A percentile compares a stretch with the other conserved stretches of the same genome.
Evolutionary conservation across 1,140 invertebrate genomes (phyloP).

Genomic region (Drosophila insularis): DNA sequence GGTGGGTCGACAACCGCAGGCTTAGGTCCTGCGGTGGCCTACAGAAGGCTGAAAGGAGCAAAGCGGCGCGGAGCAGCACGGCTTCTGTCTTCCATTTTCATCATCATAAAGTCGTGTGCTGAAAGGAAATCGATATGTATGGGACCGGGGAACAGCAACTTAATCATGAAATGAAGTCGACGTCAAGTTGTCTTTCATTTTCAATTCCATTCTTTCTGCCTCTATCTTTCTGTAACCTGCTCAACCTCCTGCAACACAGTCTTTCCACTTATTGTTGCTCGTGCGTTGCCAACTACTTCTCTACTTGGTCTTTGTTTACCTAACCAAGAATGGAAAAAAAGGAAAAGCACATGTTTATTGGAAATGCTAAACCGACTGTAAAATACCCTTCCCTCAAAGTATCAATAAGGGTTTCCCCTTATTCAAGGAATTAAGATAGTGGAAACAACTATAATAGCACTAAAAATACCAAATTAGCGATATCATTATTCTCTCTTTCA

Average conservation of each 20-base stretch:
- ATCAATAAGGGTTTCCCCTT: too few species aligned
- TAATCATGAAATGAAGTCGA: constrained; percentile 76
- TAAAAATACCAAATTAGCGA: too few species aligned
- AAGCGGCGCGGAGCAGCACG: background rate
- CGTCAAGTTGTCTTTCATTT: constrained; percentile 75
- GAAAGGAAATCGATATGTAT: constrained; percentile 72
- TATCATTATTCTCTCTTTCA: too few species aligned
- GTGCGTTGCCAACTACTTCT: constrained; percentile 62
- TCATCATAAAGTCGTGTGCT: constrained; percentile 68
- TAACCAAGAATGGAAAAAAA: constrained; percentile 7
- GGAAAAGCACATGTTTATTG: background rate
- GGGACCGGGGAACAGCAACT: constrained; percentile 46
- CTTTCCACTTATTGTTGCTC: constrained; percentile 18
- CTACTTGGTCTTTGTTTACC: constrained; percentile 61
- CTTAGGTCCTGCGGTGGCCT: constrained; percentile 55
- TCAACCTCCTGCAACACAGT: background rate
- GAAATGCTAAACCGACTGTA: background rate
- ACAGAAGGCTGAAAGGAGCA: constrained; percentile 28
- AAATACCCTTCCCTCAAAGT: background rate
- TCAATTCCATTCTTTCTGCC: constrained; percentile 52
- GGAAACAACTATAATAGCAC: too few species aligned
- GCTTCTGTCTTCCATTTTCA: constrained; percentile 62
- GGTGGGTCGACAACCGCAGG: constrained; percentile 57
- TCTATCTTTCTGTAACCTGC: background rate
- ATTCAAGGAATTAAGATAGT: too few species aligned